Conservation (phyloP, 2,888 invertebrate genomes). For the Drosophila rubida region DNA sequence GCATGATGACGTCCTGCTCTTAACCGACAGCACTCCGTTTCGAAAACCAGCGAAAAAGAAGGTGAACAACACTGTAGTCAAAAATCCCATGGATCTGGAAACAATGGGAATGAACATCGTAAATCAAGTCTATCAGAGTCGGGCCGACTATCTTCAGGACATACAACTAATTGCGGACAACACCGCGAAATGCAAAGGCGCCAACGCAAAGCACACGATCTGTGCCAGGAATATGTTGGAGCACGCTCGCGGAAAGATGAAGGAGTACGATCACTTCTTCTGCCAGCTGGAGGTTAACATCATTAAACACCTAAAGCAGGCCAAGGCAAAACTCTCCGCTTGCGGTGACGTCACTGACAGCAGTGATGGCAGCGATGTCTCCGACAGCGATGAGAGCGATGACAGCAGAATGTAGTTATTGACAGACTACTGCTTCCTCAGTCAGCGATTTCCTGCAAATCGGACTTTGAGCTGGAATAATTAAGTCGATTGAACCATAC, state of each 20-base stretch:
- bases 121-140: neutral
- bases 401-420: no score
- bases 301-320: neutral
- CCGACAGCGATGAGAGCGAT: no score
- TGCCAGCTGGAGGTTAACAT: neutral
- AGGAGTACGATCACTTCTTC: neutral
- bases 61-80: neutral
- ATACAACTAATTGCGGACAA: neutral
- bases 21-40: neutral
- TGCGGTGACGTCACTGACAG: neutral
- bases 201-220: neutral
- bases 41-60: neutral
- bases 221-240: neutral
- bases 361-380: neutral
- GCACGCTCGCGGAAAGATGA: neutral
- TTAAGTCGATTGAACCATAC: no score
- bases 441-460: no score
- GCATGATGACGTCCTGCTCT: neutral
- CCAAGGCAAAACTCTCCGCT: neutral
- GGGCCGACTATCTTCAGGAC: neutral
- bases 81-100: neutral
- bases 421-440: no score
- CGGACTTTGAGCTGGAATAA: no score
- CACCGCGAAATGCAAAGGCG: neutral
- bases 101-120: neutral